Conservation (phyloP, 2,113 vertebrate species). For the Megalops atlanticus region DNA sequence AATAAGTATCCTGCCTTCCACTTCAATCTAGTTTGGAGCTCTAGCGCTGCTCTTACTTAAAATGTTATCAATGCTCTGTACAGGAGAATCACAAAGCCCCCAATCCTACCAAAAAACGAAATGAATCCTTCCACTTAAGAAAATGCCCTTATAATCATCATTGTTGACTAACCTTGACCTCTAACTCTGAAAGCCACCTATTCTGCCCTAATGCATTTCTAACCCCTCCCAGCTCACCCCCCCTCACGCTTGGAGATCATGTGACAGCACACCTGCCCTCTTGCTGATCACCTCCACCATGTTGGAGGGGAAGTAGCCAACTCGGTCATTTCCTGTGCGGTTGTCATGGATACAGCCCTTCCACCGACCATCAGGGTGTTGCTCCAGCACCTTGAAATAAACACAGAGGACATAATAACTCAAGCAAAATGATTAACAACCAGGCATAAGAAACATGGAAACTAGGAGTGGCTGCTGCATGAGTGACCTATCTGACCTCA, state of each 20-base stretch:
- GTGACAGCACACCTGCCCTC: constrained; percentile 85
- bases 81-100: neutral
- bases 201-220: neutral
- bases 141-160: constrained; percentile 25
- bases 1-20: neutral
- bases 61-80: neutral
- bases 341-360: constrained; percentile 99
- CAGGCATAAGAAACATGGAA: neutral
- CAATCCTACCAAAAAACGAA: constrained; percentile 36
- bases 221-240: neutral
- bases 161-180: neutral
- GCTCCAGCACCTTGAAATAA: constrained; percentile 88
- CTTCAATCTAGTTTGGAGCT: neutral
- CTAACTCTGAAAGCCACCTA: neutral
- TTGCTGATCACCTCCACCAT: constrained; percentile 94
- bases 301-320: constrained; percentile 96
- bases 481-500: neutral
- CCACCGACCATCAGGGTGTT: constrained; percentile 94
- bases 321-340: constrained; percentile 94
- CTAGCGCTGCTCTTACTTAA: neutral
- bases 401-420: neutral
- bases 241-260: constrained; percentile 18
- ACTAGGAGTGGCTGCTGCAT: neutral
- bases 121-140: constrained; percentile 46
- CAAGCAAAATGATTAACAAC: neutral